Percentiles rank a stretch among this genome's conserved stretches.
Evolutionary conservation across 1,140 invertebrate genomes (phyloP).

Genomic region (Eriocheir sinensis): DNA sequence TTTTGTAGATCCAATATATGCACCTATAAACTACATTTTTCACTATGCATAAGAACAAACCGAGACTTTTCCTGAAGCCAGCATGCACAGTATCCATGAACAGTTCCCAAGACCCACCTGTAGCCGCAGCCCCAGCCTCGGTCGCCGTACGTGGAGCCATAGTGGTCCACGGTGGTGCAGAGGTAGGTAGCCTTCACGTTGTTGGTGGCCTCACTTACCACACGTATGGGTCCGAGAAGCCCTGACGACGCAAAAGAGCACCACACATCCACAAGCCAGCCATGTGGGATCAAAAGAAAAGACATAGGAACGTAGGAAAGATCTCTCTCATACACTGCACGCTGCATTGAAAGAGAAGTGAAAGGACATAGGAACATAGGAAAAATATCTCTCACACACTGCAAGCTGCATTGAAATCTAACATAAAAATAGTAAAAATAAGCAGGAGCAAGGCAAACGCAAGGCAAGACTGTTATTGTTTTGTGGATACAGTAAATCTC

Average conservation of each 20-base stretch:
- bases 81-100: too few species aligned
- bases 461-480: too few species aligned
- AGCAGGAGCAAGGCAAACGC: too few species aligned
- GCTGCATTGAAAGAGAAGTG: too few species aligned
- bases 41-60: too few species aligned
- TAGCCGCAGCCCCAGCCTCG: conserved; percentile 95
- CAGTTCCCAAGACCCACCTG: conserved; percentile 81
- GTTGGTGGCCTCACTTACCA: conserved; percentile 86
- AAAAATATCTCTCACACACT: background rate
- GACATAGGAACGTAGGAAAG: background rate
- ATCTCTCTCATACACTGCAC: too few species aligned
- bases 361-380: background rate
- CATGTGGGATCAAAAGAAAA: background rate
- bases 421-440: too few species aligned
- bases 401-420: too few species aligned
- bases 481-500: too few species aligned
- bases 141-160: conserved; percentile 93
- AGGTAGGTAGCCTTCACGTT: conserved; percentile 88
- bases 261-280: background rate
- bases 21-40: too few species aligned
- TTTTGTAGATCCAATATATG: too few species aligned
- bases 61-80: too few species aligned
- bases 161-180: conserved; percentile 92
- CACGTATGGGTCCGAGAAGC: conserved; percentile 87
- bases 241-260: conserved; percentile 81